Base-by-base conservation (phyloP, 2,797 vertebrate species). In the Neosalanx taihuensis region DNA sequence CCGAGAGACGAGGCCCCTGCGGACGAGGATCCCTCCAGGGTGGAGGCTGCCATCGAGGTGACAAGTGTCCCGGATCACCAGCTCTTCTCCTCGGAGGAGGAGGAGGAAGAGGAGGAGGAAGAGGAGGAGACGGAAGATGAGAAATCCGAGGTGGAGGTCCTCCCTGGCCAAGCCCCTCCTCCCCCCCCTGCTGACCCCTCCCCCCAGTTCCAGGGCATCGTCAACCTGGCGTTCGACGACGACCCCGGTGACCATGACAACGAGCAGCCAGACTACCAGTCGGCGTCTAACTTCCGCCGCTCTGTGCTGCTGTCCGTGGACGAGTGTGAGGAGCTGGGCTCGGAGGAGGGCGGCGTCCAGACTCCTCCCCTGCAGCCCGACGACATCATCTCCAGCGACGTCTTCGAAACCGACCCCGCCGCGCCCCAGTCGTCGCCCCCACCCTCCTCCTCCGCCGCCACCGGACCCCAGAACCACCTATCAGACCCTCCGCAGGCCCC, bases 171-270 rank as follows among this genome's bases (percentile, higher is more conserved):
- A 78, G 90, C 81, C 12, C 84, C 84, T 2, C 76, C 69, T 29
- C 88, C 82, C 26, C 72, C 82, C 26, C 72, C 85, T 1, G 80
- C 86, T 0, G 93, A 95, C 4, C 81, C 89, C 66, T 88, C 91
- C 3, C 83, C 91, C 26, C 93, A 93, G 35, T 96, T 95, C 84
- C 96, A 97, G 79, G 98, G 98, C 59, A 99, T 99, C 29, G 80
- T 98, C 80, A 99, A 99, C 81, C 88, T 97, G 58, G 98, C 96
- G 23, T 99, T 99, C 68, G 98, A 99, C 69, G 98, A 99, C 57
- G 97, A 97, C 62, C 91, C 88, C 41, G 79, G 88, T 17, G 97
- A 99, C 75, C 94, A 93, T 74, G 95, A 96, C 59, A 88, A 89
- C 12, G 90, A 92, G 29, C 91, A 86, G 76, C 89, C 87, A 0